Evolutionary conservation across 2,888 invertebrate species (phyloP).

Genomic region (Julus scandinavius): DNA sequence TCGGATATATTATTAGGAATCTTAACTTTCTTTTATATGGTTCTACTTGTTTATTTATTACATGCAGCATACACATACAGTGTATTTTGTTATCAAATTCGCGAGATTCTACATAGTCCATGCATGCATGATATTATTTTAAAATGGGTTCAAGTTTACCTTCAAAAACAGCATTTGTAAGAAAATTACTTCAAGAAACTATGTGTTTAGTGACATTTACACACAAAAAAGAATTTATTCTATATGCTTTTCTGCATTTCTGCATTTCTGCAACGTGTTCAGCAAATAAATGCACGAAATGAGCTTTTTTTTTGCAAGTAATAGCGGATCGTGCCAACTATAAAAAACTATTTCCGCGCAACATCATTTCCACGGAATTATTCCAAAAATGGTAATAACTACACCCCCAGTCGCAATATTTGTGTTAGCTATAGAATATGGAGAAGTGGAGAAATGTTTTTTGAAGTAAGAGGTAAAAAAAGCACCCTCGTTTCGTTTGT

Average conservation of each 20-base stretch:
- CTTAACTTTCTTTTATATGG: too few relatives aligned
- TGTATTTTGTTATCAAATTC: background rate
- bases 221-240: background rate
- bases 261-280: background rate
- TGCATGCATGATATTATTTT: background rate
- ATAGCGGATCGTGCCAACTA: background rate
- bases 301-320: background rate
- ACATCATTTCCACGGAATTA: background rate
- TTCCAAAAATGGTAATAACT: constrained; percentile 34
- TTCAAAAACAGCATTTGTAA: background rate
- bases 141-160: background rate
- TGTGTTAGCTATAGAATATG: background rate
- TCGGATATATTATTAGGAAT: too few relatives aligned
- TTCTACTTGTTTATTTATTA: background rate
- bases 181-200: constrained; percentile 15
- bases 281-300: constrained; percentile 28
- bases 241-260: background rate
- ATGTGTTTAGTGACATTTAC: background rate
- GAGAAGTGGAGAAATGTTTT: background rate
- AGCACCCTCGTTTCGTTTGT: background rate
- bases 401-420: background rate
- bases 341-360: background rate
- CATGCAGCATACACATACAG: background rate
- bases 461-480: background rate
- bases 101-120: background rate